Evolutionary conservation across 2,888 invertebrate genomes (phyloP).

Genomic region (Galerucella pusilla): DNA sequence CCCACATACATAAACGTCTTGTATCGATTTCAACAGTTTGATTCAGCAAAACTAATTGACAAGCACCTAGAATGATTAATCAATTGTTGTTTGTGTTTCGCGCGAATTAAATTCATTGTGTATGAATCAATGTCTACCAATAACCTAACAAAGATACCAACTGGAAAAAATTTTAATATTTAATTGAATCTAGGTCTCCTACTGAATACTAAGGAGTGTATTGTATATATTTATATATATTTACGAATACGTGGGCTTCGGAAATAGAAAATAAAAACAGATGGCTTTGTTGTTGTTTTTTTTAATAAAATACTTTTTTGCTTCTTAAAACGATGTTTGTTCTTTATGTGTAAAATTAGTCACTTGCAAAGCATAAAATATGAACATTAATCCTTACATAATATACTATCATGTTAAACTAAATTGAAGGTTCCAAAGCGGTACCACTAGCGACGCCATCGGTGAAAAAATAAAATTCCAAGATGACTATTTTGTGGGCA

Average conservation of each 20-base stretch:
- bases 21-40: not conserved
- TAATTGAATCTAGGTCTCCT: slow-evolving; percentile 24
- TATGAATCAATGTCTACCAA: slow-evolving; percentile 16
- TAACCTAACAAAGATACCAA: slow-evolving; percentile 14
- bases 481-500: no score
- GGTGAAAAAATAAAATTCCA: no score
- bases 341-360: no score
- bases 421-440: no score
- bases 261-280: not conserved
- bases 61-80: slow-evolving; percentile 14
- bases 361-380: no score
- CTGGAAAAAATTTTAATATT: slow-evolving; percentile 22
- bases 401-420: no score
- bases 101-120: slow-evolving; percentile 12
- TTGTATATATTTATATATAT: not conserved
- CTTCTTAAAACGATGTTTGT: no score
- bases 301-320: not conserved
- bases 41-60: slow-evolving; percentile 7
- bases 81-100: slow-evolving; percentile 16
- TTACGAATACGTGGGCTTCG: not conserved
- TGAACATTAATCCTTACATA: no score
- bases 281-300: not conserved
- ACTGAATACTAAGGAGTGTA: slow-evolving; percentile 19
- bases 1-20: not conserved
- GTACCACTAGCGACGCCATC: no score